Conservation (phyloP, 1,140 invertebrate species). For the Plodia interpunctella region DNA sequence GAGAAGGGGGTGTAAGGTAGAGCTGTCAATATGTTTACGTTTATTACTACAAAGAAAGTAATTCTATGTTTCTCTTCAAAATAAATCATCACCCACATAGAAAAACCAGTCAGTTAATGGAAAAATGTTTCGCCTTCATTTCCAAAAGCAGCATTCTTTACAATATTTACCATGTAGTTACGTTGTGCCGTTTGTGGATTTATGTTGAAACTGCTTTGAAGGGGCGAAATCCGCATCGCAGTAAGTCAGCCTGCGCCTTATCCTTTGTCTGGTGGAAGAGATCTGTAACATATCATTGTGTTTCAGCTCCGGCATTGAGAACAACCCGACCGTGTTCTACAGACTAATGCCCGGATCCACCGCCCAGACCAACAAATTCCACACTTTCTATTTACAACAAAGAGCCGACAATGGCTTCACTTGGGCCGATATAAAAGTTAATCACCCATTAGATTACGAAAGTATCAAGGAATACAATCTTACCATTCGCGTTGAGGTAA, state of each 20-base stretch:
- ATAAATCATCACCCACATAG: too few species aligned
- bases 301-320: slow-evolving; percentile 95
- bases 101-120: too few species aligned
- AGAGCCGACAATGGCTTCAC: slow-evolving; percentile 92
- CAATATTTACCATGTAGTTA: neutral
- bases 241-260: slow-evolving; percentile 6
- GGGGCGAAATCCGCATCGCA: slow-evolving; percentile 2
- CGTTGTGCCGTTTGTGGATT: neutral
- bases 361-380: slow-evolving; percentile 96
- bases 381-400: slow-evolving; percentile 97
- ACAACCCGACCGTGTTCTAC: slow-evolving; percentile 96
- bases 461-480: slow-evolving; percentile 97
- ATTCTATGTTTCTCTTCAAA: too few species aligned
- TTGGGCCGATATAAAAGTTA: slow-evolving; percentile 97
- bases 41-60: too few species aligned
- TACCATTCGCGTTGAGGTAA: slow-evolving; percentile 95
- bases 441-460: slow-evolving; percentile 96
- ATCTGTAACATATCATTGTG: slow-evolving; percentile 33
- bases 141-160: neutral
- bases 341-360: slow-evolving; percentile 95
- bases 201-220: neutral
- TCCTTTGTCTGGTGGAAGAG: slow-evolving; percentile 9
- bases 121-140: neutral
- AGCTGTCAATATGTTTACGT: too few species aligned
- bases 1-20: too few species aligned